Conservation (phyloP, 2,113 vertebrate species). For the Ploceus nigricollis region DNA sequence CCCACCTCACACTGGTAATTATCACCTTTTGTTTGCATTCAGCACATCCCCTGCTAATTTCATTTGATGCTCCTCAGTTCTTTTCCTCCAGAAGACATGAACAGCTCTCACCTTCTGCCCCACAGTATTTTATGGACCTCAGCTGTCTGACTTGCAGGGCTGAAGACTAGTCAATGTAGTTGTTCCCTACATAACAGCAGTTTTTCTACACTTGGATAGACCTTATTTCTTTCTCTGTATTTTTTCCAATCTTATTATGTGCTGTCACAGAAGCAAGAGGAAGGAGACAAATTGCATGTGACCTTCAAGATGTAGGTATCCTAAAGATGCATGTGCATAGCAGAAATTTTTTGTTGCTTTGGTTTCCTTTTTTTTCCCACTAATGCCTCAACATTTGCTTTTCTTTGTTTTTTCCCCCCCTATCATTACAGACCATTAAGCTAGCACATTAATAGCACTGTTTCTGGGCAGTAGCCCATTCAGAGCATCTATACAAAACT, state of each 20-base stretch:
- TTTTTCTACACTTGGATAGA: neutral
- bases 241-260: neutral
- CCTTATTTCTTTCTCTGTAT: neutral
- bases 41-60: neutral
- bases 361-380: fast-evolving
- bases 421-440: neutral
- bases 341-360: neutral
- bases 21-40: neutral
- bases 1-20: neutral
- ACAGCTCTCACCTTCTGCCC: neutral
- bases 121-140: neutral
- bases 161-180: neutral
- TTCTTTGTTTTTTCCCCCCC: neutral
- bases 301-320: neutral
- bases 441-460: neutral
- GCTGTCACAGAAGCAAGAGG: neutral
- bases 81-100: neutral
- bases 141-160: neutral
- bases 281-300: neutral
- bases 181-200: neutral
- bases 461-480: neutral
- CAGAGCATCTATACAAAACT: neutral
- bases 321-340: neutral
- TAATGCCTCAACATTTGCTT: neutral
- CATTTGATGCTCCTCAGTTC: neutral